Conservation (phyloP, 2,113 vertebrate genomes). For the Salvelinus fontinalis region DNA sequence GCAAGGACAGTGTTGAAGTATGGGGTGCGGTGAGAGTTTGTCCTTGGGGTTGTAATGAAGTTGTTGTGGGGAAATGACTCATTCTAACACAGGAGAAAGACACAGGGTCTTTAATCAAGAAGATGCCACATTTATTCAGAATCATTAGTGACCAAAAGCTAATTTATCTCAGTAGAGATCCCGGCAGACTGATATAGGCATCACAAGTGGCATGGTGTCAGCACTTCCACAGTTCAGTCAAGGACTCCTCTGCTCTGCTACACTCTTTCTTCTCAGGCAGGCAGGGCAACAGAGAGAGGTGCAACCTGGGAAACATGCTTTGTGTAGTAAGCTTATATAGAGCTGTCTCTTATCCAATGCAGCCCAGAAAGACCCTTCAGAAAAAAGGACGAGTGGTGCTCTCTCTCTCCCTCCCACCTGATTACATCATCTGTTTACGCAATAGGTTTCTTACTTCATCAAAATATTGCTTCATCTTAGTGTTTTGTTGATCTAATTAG, state of each 20-base stretch:
- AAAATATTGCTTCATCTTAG: background rate
- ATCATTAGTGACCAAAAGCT: constrained; percentile 55
- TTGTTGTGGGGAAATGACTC: constrained; percentile 46
- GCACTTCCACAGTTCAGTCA: constrained; percentile 54
- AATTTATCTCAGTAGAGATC: constrained; percentile 58
- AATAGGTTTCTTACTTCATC: background rate
- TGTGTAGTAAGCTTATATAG: background rate
- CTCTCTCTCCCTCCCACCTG: background rate
- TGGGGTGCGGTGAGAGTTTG: constrained; percentile 29
- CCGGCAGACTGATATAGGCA: constrained; percentile 48
- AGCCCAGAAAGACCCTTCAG: background rate
- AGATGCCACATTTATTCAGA: constrained; percentile 48
- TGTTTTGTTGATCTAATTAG: background rate
- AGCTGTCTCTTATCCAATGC: background rate
- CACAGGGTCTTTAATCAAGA: constrained; percentile 44
- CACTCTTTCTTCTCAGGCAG: constrained; percentile 17
- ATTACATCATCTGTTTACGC: background rate
- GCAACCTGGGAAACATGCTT: constrained; percentile 20
- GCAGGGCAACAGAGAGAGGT: constrained; percentile 19
- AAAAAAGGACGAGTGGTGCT: background rate
- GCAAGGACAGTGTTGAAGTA: constrained; percentile 28
- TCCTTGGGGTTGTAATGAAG: constrained; percentile 61
- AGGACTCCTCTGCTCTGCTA: constrained; percentile 37
- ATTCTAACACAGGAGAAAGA: constrained; percentile 32
- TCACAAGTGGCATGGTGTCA: constrained; percentile 45